These are phyloP conservation scores for Lagorchestes hirsutus DNA, from an alignment of 2,797 vertebrate species.

Conservation along the genomic window DNA sequence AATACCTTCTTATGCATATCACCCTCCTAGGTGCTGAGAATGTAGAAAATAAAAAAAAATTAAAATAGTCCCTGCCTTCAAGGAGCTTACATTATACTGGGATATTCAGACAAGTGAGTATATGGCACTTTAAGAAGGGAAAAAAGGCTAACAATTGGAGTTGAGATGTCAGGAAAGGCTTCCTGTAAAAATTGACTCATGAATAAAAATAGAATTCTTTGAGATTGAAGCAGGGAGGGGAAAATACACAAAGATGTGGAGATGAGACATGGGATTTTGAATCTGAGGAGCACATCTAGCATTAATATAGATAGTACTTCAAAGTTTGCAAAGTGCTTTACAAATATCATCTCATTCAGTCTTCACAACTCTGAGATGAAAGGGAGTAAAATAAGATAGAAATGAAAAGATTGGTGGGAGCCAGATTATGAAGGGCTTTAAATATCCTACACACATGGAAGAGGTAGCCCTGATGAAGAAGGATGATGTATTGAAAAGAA, in stretches of 20 bases:
- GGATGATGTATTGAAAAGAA: background rate
- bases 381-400: background rate
- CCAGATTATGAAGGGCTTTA: background rate
- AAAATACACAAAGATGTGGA: background rate
- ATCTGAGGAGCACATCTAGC: background rate
- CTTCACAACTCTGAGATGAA: background rate
- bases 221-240: background rate
- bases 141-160: background rate
- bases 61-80: background rate
- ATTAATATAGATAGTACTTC: background rate
- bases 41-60: background rate
- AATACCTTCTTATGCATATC: background rate
- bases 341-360: background rate
- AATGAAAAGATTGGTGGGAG: background rate
- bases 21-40: background rate
- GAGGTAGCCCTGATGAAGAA: background rate
- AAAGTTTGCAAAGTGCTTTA: background rate
- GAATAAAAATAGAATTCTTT: background rate
- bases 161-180: background rate
- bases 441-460: background rate
- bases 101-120: background rate
- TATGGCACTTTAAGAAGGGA: background rate
- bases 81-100: background rate
- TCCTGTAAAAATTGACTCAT: background rate
- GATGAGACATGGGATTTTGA: background rate